phyloP scores from a whole-genome alignment of 2,113 vertebrate genomes.

The Malurus melanocephalus region DNA sequence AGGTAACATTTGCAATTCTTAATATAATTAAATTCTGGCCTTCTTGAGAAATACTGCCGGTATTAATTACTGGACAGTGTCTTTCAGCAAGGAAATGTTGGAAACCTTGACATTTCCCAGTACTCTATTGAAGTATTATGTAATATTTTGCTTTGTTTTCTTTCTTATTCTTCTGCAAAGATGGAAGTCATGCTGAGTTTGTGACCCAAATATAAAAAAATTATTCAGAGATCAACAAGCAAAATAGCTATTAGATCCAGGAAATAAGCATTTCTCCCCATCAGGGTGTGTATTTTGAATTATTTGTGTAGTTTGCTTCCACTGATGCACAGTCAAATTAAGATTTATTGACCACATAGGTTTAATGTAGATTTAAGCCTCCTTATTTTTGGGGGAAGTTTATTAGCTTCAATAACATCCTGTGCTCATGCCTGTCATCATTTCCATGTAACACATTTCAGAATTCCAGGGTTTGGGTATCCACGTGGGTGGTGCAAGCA shows the following conservation, averaged over 20 bases:
- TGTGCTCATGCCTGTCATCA: background rate
- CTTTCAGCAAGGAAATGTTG: constrained; percentile 5
- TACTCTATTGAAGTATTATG: background rate
- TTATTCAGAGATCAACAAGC: background rate
- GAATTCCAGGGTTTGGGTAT: background rate
- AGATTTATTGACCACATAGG: background rate
- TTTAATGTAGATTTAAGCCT: background rate
- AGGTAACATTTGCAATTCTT: background rate
- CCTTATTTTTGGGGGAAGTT: accelerated
- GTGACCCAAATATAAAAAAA: constrained; percentile 14
- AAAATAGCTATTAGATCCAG: background rate
- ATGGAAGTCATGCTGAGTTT: background rate
- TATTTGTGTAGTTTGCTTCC: background rate
- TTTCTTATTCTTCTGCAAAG: background rate
- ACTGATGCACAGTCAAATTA: background rate
- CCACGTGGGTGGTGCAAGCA: background rate
- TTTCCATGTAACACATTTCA: background rate
- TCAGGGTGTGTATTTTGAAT: background rate
- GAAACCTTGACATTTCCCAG: constrained; percentile 19
- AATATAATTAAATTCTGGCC: background rate
- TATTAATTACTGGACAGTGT: background rate
- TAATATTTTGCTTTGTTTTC: background rate
- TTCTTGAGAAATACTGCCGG: background rate
- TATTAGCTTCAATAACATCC: background rate
- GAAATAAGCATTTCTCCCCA: background rate